phyloP scores from a whole-genome alignment of 2,113 vertebrate genomes.

The Lophius piscatorius region DNA sequence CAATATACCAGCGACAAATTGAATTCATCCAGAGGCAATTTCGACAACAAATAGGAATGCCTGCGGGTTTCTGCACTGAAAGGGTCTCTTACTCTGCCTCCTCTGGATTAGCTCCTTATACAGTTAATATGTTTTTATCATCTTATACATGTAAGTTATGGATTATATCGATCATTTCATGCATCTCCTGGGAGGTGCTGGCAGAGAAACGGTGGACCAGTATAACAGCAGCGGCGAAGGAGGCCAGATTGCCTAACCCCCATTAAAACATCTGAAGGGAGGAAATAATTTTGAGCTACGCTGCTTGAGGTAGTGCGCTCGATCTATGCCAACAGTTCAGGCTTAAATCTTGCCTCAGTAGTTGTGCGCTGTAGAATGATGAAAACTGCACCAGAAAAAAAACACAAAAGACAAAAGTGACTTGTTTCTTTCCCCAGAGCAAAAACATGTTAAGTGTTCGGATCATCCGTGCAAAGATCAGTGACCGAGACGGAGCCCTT shows the following conservation, averaged over 20 bases:
- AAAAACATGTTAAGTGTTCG: constrained; percentile 23
- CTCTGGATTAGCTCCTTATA: constrained; percentile 59
- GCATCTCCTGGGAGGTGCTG: constrained; percentile 67
- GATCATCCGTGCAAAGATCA: constrained; percentile 25
- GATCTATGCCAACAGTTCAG: constrained; percentile 29
- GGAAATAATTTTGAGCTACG: constrained; percentile 31
- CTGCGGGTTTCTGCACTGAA: constrained; percentile 52
- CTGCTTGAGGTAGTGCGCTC: constrained; percentile 25
- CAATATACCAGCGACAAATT: constrained; percentile 78
- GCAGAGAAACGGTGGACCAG: constrained; percentile 70
- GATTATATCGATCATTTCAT: constrained; percentile 68
- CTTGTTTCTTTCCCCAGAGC: constrained; percentile 11
- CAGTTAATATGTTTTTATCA: constrained; percentile 74
- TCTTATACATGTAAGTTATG: constrained; percentile 71
- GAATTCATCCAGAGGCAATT: constrained; percentile 77
- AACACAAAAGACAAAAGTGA: constrained; percentile 38
- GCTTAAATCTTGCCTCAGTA: constrained; percentile 21
- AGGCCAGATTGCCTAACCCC: constrained; percentile 28
- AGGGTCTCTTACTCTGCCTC: constrained; percentile 52
- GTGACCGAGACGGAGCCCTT: constrained; percentile 19
- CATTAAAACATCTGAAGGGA: constrained; percentile 17
- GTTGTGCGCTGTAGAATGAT: constrained; percentile 11
- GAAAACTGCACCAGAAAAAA: constrained; percentile 39
- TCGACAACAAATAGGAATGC: constrained; percentile 52
- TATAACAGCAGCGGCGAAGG: constrained; percentile 70